These are phyloP conservation scores for Zelostemma sp. DNA, from an alignment of 1,140 invertebrate species.

Conservation along the genomic window DNA sequence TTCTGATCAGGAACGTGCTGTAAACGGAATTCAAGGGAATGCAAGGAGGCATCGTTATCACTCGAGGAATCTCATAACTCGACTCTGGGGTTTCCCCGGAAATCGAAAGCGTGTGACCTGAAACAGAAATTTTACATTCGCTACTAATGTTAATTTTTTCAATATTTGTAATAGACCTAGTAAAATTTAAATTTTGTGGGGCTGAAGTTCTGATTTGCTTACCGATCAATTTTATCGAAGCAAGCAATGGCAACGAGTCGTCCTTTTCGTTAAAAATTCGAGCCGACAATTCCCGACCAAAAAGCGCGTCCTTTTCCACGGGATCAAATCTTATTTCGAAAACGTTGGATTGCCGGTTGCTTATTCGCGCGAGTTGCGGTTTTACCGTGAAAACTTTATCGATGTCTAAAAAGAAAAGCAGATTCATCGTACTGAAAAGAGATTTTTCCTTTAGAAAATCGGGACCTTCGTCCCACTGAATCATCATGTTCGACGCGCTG, in stretches of 20 bases:
- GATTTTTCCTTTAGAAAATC: not conserved
- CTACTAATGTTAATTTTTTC: not conserved
- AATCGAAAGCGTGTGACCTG: constrained; percentile 51
- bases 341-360: constrained; percentile 25
- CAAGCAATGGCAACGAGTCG: constrained; percentile 31
- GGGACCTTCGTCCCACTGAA: constrained; percentile 53
- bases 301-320: constrained; percentile 26
- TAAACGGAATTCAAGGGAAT: constrained; percentile 49
- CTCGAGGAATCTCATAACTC: constrained; percentile 52
- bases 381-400: constrained; percentile 42
- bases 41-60: constrained; percentile 54
- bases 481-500: constrained; percentile 24
- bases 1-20: constrained; percentile 55
- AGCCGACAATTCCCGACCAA: constrained; percentile 36
- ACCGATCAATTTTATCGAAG: constrained; percentile 50
- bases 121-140: too few relatives aligned
- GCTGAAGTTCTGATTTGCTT: not conserved
- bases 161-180: not conserved
- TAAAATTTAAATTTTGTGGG: not conserved
- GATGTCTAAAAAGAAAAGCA: constrained; percentile 30
- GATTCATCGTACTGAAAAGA: constrained; percentile 9
- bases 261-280: constrained; percentile 20
- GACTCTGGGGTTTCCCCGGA: constrained; percentile 33
- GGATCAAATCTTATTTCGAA: constrained; percentile 58
- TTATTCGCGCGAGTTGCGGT: constrained; percentile 31